Conservation (phyloP, 2,797 vertebrate species). For the Pagetopsis macropterus region DNA sequence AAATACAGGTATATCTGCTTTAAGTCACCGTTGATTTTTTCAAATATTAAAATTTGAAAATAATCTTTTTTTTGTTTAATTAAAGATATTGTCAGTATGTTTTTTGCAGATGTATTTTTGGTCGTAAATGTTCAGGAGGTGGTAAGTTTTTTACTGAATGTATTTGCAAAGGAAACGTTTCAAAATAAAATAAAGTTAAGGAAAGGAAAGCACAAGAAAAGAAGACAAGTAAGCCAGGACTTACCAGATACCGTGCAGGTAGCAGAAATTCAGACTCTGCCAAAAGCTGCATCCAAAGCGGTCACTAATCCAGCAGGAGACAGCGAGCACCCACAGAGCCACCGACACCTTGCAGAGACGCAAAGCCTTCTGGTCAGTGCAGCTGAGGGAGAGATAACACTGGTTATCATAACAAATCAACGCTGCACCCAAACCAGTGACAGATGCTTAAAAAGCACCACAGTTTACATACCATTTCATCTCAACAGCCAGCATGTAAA, state of each 20-base stretch:
- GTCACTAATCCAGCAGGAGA: conserved; percentile 93
- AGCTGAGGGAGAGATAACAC: conserved; percentile 75
- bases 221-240: conserved; percentile 14
- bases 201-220: neutral
- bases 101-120: too few species aligned
- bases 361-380: conserved; percentile 79
- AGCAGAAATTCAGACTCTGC: conserved; percentile 90
- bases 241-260: conserved; percentile 95
- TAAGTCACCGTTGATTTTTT: too few species aligned
- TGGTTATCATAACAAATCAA: neutral
- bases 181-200: too few species aligned
- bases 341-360: conserved; percentile 78
- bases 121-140: too few species aligned
- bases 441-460: neutral
- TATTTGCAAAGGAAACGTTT: neutral
- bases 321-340: conserved; percentile 87
- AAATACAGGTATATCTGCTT: too few species aligned
- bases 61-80: too few species aligned
- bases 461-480: conserved; percentile 84
- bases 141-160: too few species aligned
- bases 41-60: too few species aligned
- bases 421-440: neutral
- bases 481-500: conserved; percentile 83
- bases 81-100: too few species aligned
- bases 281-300: conserved; percentile 90